phyloP scores from a whole-genome alignment of 1,140 invertebrate species.

The Pseudomyrmex dendroicus region DNA sequence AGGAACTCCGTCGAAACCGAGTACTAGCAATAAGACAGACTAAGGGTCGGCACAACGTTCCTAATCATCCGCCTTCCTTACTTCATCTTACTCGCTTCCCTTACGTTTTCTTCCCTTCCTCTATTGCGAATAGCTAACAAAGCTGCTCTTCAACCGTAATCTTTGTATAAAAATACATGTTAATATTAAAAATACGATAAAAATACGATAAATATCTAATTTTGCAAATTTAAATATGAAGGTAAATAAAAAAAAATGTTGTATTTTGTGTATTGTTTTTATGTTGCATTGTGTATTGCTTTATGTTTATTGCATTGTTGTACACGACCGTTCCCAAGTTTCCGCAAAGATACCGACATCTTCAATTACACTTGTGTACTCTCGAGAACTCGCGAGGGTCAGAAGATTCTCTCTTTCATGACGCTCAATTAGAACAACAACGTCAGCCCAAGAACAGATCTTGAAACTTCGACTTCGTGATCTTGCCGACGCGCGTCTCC shows the following conservation, averaged over 20 bases:
- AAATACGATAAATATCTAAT: not conserved
- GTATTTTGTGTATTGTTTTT: not conserved
- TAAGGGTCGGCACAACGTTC: conserved; percentile 60
- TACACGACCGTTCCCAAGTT: conserved; percentile 34
- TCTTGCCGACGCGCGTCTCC: conserved; percentile 38
- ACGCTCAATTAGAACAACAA: conserved; percentile 75
- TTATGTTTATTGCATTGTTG: not conserved
- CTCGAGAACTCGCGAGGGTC: conserved; percentile 10
- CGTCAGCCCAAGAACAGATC: conserved; percentile 57
- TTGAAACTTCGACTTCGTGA: conserved; percentile 69
- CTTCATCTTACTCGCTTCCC: conserved; percentile 39
- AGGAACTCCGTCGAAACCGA: conserved; percentile 53
- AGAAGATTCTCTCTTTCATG: conserved; percentile 41
- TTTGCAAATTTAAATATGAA: no score
- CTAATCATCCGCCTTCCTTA: conserved; percentile 67
- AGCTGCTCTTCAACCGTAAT: conserved; percentile 54
- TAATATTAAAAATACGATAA: not conserved
- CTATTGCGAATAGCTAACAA: conserved; percentile 31
- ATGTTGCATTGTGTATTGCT: not conserved
- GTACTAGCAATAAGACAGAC: conserved; percentile 67
- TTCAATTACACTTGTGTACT: conserved; percentile 5
- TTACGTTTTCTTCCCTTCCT: not conserved
- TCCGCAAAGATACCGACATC: conserved; percentile 12
- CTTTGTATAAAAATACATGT: not conserved
- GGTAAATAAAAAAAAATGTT: not conserved